Base-by-base conservation (phyloP, 2,888 invertebrate species). In the Globia sparganii region DNA sequence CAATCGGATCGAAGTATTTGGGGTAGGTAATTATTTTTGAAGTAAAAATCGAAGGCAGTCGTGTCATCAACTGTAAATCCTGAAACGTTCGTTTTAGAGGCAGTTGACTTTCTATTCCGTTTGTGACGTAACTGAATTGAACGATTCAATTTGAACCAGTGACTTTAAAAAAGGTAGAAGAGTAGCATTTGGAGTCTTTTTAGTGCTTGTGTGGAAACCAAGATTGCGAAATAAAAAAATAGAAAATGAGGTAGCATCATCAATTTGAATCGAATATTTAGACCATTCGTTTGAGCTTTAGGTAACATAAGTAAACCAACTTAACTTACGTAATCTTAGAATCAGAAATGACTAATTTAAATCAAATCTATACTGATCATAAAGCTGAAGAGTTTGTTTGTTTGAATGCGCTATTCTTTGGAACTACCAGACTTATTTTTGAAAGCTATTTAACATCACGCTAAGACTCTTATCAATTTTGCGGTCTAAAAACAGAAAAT, bases 1-100 rank as follows among this genome's bases (percentile, higher is more conserved):
- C 46, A 82, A 65, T 68, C 56, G 18, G 25, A 58, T 68, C n/a
- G 71, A 80, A 75, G 68, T 71, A 71, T 76, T 74, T 8, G 1
- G 15, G n/a, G 25, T 46, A 62, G 34, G 28, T 74, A 53, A 76
- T 86, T 79, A 67, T 76, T 70, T 78, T 76, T 73, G 15, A 21
- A 31, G 8, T 18, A 53, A 31, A 72, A 76, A 64, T 67, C 49
- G 49, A 66, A 72, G 59, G 40, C 40, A 25, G 21, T 40, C 13
- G 34, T 65, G 15, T 43, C 40, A 37, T 34, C 56, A 31, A 76
- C 28, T 53, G 31, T 25, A 46, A 67, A 76, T 53, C 31, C 56
- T 11, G 18, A 68, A 53, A 68, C 34, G 66, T 61, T 65, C 28
- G 37, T 34, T 49, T 72, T 53, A 25, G 15, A 53, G 25, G 13